Evolutionary conservation across 2,113 vertebrate species (phyloP).

Genomic region (Artemisiospiza belli): DNA sequence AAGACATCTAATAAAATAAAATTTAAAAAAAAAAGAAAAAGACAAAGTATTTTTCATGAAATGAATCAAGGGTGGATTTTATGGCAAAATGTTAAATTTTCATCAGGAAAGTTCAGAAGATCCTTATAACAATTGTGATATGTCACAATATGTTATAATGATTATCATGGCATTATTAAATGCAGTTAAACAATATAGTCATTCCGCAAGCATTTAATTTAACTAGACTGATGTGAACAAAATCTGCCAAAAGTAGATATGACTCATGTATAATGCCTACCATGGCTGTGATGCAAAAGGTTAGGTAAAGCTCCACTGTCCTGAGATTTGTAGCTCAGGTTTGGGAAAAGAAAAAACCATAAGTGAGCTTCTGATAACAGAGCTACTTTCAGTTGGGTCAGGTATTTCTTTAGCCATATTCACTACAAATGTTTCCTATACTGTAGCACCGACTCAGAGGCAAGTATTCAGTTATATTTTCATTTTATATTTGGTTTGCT

Average conservation of each 20-base stretch:
- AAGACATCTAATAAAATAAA: not conserved
- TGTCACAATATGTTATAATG: fast-evolving
- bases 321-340: not conserved
- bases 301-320: not conserved
- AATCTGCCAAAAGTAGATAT: not conserved
- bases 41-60: not conserved
- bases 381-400: not conserved
- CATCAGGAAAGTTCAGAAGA: not conserved
- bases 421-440: not conserved
- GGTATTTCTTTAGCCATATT: not conserved
- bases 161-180: not conserved
- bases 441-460: not conserved
- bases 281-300: not conserved
- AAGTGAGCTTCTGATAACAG: not conserved
- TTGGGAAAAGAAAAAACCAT: not conserved
- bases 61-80: not conserved
- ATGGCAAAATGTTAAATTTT: not conserved
- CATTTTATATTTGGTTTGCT: not conserved
- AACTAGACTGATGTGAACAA: not conserved
- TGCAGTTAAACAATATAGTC: not conserved
- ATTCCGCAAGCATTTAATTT: not conserved
- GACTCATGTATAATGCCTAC: not conserved
- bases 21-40: not conserved
- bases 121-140: not conserved
- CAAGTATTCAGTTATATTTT: not conserved